Conservation (phyloP, 2,888 invertebrate genomes). For the Bruchidius siliquastri region DNA sequence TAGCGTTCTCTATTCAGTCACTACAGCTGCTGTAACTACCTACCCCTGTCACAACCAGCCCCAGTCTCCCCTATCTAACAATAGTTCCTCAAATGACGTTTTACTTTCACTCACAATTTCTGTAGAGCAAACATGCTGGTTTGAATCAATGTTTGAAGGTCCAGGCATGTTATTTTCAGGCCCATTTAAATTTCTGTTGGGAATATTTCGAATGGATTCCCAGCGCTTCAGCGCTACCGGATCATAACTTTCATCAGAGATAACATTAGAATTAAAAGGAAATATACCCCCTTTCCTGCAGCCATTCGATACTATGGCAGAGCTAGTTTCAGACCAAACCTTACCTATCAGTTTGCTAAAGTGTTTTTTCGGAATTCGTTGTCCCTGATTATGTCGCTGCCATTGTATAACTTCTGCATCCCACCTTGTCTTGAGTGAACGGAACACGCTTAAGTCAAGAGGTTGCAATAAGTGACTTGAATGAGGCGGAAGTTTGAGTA, state of each 20-base stretch:
- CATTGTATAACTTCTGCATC: conserved; percentile 6
- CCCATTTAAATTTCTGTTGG: no score
- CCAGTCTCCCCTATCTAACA: neutral
- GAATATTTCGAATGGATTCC: no score
- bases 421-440: conserved; percentile 7
- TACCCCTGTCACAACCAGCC: neutral
- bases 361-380: conserved; percentile 6
- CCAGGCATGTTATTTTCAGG: no score
- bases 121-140: no score
- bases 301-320: conserved; percentile 9
- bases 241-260: conserved; percentile 9
- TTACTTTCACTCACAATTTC: no score
- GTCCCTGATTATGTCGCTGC: conserved; percentile 7
- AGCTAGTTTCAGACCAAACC: conserved; percentile 4
- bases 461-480: conserved; percentile 30
- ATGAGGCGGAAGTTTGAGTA: conserved; percentile 34
- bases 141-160: no score
- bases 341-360: conserved; percentile 9
- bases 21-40: neutral
- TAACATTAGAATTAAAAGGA: conserved; percentile 10
- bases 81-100: no score
- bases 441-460: conserved; percentile 21
- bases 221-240: conserved; percentile 1
- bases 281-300: conserved; percentile 13
- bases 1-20: neutral